A percentile compares a stretch with the other conserved stretches of the same genome.
Conservation (phyloP, 2,888 invertebrate species). For the Cremastobaeus sp. region DNA sequence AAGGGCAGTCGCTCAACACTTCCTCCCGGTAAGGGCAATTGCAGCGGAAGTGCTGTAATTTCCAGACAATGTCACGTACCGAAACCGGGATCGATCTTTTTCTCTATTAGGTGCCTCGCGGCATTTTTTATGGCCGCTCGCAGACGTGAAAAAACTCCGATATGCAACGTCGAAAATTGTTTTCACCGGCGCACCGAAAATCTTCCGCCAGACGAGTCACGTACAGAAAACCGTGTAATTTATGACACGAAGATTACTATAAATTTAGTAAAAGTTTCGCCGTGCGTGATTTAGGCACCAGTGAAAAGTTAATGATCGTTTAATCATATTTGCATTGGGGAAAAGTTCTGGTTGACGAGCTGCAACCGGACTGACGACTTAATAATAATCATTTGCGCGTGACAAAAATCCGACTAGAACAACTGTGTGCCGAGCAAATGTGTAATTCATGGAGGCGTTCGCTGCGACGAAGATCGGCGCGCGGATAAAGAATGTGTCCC, state of each 20-base stretch:
- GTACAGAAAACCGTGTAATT: slow-evolving; percentile 43
- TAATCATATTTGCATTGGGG: slow-evolving; percentile 21
- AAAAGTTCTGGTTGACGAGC: neutral
- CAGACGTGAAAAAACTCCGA: slow-evolving; percentile 44
- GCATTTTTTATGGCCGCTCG: slow-evolving; percentile 36
- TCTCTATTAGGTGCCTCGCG: slow-evolving; percentile 22
- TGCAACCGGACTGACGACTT: neutral
- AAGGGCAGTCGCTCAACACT: slow-evolving; percentile 36
- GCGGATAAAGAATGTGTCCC: too few species aligned
- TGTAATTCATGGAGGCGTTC: too few species aligned
- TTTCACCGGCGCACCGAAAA: slow-evolving; percentile 19
- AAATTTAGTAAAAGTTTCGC: slow-evolving; percentile 30
- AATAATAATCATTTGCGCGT: slow-evolving; percentile 21
- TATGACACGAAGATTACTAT: slow-evolving; percentile 33
- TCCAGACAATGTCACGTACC: slow-evolving; percentile 43
- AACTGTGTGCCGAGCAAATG: too few species aligned
- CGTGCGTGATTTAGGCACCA: slow-evolving; percentile 19
- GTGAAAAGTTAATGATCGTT: slow-evolving; percentile 31
- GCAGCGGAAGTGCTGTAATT: slow-evolving; percentile 37
- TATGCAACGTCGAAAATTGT: slow-evolving; percentile 39
- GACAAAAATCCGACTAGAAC: too few species aligned
- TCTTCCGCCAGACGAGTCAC: slow-evolving; percentile 13
- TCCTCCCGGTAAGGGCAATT: slow-evolving; percentile 44
- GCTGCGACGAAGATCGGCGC: too few species aligned
- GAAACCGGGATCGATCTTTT: slow-evolving; percentile 24